A percentile compares a stretch with the other conserved stretches of the same genome.
These are phyloP conservation scores for Morphnarchus princeps DNA, from an alignment of 2,113 vertebrate species.

Conservation along the genomic window DNA sequence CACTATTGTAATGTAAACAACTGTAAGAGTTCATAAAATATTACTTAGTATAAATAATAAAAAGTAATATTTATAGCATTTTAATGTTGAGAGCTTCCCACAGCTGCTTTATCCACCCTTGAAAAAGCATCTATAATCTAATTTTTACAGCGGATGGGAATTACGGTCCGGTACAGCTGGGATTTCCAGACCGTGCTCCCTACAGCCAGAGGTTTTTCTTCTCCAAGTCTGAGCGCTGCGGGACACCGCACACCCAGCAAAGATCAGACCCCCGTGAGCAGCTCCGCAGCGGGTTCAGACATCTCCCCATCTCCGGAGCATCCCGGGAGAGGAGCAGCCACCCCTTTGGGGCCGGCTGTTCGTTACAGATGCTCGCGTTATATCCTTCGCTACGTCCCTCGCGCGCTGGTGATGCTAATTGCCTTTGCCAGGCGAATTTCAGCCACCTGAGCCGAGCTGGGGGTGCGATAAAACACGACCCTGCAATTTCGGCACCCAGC, in stretches of 20 bases:
- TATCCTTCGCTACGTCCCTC: neutral
- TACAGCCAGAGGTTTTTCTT: neutral
- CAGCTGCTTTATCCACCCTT: neutral
- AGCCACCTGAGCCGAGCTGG: neutral
- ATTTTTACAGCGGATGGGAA: neutral
- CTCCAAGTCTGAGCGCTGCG: neutral
- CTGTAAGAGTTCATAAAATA: neutral
- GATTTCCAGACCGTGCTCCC: neutral
- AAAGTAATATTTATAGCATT: neutral
- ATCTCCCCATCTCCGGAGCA: neutral
- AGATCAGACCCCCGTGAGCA: neutral
- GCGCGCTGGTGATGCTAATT: fast-evolving
- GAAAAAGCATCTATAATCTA: neutral
- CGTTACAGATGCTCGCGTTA: fast-evolving
- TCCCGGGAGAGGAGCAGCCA: neutral
- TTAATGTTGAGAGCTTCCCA: neutral
- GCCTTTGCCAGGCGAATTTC: neutral
- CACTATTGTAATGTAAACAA: neutral
- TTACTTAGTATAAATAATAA: neutral
- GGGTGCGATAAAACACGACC: fast-evolving
- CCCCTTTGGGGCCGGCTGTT: fast-evolving
- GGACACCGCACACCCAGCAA: neutral
- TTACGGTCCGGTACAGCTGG: neutral
- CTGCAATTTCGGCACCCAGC: fast-evolving
- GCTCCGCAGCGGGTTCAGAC: neutral